Conservation (phyloP, 2,797 vertebrate species). For the Lagodon rhomboides region DNA sequence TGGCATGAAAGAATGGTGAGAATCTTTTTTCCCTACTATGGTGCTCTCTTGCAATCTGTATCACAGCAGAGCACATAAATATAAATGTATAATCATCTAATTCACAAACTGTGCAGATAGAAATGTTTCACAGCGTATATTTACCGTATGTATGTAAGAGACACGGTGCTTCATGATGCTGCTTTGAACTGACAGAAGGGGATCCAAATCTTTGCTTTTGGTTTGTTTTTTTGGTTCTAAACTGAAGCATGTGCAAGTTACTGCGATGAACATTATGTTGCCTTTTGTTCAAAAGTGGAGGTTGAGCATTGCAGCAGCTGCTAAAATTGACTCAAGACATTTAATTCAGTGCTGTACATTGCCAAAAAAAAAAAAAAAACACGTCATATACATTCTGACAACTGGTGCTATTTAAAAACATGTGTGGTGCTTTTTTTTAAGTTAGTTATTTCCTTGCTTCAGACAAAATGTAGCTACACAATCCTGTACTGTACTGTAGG, state of each 20-base stretch:
- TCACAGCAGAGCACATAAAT: constrained; percentile 73
- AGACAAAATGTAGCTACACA: constrained; percentile 82
- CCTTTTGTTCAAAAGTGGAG: constrained; percentile 63
- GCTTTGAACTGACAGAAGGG: constrained; percentile 59
- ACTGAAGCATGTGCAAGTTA: constrained; percentile 62
- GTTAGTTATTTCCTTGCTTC: constrained; percentile 77
- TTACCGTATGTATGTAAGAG: constrained; percentile 64
- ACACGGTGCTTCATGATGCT: constrained; percentile 61
- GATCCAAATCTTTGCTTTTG: constrained; percentile 42
- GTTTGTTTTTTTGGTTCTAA: constrained; percentile 59
- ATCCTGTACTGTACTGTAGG: constrained; percentile 76
- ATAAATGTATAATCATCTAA: constrained; percentile 77
- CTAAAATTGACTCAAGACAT: constrained; percentile 65
- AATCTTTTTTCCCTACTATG: constrained; percentile 34
- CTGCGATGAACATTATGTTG: constrained; percentile 58
- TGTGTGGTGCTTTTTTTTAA: constrained; percentile 83
- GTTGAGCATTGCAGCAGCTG: constrained; percentile 74
- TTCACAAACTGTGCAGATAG: constrained; percentile 75
- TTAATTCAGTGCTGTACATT: constrained; percentile 77
- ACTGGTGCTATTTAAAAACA: constrained; percentile 87
- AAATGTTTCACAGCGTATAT: constrained; percentile 73
- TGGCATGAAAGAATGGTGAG: constrained; percentile 53
- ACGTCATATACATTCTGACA: constrained; percentile 78
- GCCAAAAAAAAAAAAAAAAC: constrained; percentile 66
- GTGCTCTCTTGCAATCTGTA: constrained; percentile 74